Conservation (phyloP, 2,113 vertebrate species). For the Pongo abelii region DNA sequence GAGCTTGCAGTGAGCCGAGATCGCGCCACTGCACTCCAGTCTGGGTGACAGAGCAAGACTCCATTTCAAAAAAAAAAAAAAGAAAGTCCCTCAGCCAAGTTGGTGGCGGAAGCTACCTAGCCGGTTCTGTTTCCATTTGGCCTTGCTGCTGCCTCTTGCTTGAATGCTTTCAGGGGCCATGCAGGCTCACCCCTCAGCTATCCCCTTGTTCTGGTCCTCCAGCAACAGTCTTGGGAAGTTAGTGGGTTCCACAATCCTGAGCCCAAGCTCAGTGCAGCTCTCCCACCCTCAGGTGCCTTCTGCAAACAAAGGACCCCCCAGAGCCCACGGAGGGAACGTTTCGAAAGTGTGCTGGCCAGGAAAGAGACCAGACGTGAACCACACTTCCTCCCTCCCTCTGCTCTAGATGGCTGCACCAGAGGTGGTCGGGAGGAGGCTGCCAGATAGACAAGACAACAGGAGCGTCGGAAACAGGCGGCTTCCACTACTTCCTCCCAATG, state of each 20-base stretch:
- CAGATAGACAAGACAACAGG: background rate
- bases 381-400: background rate
- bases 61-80: too few species aligned
- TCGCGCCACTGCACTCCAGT: too few species aligned
- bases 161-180: background rate
- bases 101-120: background rate
- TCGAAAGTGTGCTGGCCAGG: background rate
- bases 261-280: rapidly evolving
- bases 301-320: background rate
- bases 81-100: background rate
- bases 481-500: background rate
- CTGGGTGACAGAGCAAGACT: too few species aligned
- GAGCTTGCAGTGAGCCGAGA: too few species aligned
- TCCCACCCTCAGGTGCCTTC: background rate
- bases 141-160: background rate
- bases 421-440: background rate
- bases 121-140: background rate
- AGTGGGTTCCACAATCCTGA: background rate
- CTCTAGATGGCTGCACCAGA: background rate
- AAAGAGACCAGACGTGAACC: background rate
- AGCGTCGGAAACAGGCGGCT: background rate
- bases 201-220: background rate
- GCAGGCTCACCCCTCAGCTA: too few species aligned
- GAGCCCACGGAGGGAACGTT: background rate
- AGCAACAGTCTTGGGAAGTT: rapidly evolving